Conservation (phyloP, 2,797 vertebrate genomes). For the Limosa lapponica region DNA sequence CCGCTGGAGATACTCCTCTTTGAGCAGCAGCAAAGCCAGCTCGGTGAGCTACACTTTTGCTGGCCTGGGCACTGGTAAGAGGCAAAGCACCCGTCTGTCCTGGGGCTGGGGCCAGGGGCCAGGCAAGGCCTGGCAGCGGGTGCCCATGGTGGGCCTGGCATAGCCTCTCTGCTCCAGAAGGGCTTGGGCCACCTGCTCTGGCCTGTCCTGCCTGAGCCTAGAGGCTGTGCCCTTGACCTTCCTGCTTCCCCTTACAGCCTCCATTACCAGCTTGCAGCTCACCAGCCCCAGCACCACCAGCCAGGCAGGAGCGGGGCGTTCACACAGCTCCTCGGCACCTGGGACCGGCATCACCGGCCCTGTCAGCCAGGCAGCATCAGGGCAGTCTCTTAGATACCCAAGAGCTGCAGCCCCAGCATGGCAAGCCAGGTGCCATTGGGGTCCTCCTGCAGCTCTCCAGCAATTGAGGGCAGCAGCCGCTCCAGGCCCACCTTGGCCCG, state of each 20-base stretch:
- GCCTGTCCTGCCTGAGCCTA: not conserved
- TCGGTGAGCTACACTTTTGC: not conserved
- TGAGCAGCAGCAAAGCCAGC: too few relatives aligned
- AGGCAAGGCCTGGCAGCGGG: not conserved
- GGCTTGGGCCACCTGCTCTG: not conserved
- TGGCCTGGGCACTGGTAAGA: not conserved
- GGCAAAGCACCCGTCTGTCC: not conserved
- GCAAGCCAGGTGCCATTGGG: not conserved
- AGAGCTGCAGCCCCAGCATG: not conserved
- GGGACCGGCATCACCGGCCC: too few relatives aligned
- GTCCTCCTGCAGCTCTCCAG: not conserved
- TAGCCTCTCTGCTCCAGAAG: not conserved
- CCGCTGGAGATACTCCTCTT: not conserved
- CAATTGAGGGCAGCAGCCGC: too few relatives aligned
- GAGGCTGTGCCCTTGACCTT: not conserved
- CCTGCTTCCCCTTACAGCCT: not conserved
- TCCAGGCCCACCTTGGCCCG: not conserved
- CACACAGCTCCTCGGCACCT: accelerated
- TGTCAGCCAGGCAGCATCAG: too few relatives aligned
- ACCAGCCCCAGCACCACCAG: too few relatives aligned
- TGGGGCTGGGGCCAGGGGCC: not conserved
- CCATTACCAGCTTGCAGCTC: not conserved
- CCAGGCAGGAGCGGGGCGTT: not conserved
- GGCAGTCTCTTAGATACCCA: not conserved
- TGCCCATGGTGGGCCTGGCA: not conserved